phyloP scores from a whole-genome alignment of 2,797 vertebrate species.

The Rhincodon typus region DNA sequence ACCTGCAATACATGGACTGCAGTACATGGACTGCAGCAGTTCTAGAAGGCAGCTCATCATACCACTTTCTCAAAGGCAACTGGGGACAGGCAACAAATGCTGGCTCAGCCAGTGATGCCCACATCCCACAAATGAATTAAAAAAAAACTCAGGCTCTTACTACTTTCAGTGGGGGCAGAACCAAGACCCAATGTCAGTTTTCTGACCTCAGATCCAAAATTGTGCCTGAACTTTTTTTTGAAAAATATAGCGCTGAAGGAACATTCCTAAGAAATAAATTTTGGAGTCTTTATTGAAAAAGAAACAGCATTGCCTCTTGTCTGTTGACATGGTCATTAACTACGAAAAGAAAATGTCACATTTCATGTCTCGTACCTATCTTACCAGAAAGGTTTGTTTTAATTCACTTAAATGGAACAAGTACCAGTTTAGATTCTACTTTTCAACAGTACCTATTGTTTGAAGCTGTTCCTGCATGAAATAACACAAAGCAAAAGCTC shows the following conservation, averaged over 20 bases:
- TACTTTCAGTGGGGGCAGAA: too few relatives aligned
- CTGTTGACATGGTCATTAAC: not conserved
- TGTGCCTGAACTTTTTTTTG: not conserved
- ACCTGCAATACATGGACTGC: too few relatives aligned
- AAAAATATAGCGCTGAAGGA: not conserved
- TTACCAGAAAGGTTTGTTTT: not conserved
- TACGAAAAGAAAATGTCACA: not conserved
- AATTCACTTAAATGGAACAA: not conserved
- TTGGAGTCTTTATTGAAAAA: not conserved
- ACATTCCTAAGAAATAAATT: not conserved
- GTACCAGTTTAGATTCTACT: not conserved
- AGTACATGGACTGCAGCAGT: too few relatives aligned
- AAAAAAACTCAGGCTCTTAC: too few relatives aligned
- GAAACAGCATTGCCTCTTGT: not conserved
- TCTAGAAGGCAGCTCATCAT: too few relatives aligned
- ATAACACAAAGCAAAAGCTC: not conserved
- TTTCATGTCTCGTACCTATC: not conserved
- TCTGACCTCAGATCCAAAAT: too few relatives aligned
- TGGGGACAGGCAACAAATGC: too few relatives aligned
- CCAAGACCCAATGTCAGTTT: too few relatives aligned
- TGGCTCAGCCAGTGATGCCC: too few relatives aligned
- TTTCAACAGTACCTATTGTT: constrained; percentile 24
- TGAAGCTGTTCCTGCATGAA: not conserved
- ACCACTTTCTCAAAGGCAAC: too few relatives aligned
- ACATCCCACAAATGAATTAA: too few relatives aligned